Evolutionary conservation across 2,113 vertebrate genomes (phyloP), one percentile per base, ranked within the genome.

Genomic region (Dipodomys stephensi): DNA sequence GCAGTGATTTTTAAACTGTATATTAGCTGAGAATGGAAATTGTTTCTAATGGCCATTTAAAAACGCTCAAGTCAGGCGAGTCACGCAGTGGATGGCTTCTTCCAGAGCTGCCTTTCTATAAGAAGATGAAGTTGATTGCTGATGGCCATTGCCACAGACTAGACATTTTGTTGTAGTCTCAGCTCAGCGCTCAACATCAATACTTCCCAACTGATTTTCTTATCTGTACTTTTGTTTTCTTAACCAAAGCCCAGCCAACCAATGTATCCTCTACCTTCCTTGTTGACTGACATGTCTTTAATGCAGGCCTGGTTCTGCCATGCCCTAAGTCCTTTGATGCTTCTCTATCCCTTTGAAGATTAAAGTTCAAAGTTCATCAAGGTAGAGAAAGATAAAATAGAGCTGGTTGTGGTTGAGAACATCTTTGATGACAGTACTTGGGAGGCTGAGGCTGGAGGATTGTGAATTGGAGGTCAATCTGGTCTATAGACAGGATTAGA

Each of bases 61-160:
- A 73, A 32, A 32, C 46, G 74, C 30, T 57, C 53, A 57, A 53
- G 32, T 64, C 30, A 87, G 53, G 49, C 18, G 18, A 18, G 18
- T 30, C 0, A 44, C 44, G 13, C 6, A 53, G 0, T 5, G 13
- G 9, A 13, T 11, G 16, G 0, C 23, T 72, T 30, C 57, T 46
- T 67, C 57, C 19, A 46, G 0, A 7, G 19, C 16, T 18, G n/a
- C 65, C 60, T 83, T 60, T 39, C 2, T 53, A 15, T 7, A 3
- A 35, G 2, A 35, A 76, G 13, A 23, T 81, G n/a, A 60, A 23
- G 57, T 4, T 27, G 22, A 78, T 1, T 53, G 16, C 44, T 77
- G 22, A 32, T 0, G n/a, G 57, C 13, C 53, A 74, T 15, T 16
- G 65, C 4, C 11, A 23, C 11, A 39, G 1, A 16, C 60, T 74